These are phyloP conservation scores for Aulostomus chinensis DNA, from an alignment of 2,797 vertebrate genomes.

Conservation along the genomic window DNA sequence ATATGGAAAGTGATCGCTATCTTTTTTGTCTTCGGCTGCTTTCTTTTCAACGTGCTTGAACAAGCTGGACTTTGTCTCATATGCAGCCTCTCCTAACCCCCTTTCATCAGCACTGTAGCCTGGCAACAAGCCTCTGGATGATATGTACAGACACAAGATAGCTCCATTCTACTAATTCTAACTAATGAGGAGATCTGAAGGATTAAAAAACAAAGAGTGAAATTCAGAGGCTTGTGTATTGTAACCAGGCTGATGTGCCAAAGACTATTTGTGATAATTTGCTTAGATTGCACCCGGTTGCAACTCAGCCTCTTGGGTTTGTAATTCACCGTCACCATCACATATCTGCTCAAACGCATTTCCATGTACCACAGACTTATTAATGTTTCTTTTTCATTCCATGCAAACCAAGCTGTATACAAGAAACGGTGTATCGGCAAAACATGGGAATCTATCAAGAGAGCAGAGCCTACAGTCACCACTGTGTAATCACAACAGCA, in stretches of 20 bases:
- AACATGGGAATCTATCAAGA: too few species aligned
- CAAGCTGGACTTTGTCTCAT: slow-evolving; percentile 11
- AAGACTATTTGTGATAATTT: too few species aligned
- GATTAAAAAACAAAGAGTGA: background rate
- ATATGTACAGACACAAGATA: slow-evolving; percentile 19
- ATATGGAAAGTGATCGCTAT: slow-evolving; percentile 8
- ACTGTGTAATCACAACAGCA: too few species aligned
- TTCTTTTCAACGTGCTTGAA: slow-evolving; percentile 22
- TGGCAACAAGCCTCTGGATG: slow-evolving; percentile 59
- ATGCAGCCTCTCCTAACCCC: slow-evolving; percentile 20
- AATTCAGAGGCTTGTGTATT: background rate
- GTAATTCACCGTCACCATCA: too few species aligned
- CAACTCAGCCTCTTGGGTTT: too few species aligned
- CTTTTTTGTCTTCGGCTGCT: slow-evolving; percentile 3
- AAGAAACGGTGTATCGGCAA: too few species aligned
- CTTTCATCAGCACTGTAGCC: slow-evolving; percentile 46
- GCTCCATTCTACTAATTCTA: slow-evolving; percentile 13
- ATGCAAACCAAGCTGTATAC: too few species aligned
- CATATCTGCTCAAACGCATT: too few species aligned
- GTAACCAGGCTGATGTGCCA: background rate
- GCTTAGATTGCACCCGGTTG: too few species aligned
- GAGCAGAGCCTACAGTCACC: too few species aligned
- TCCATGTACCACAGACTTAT: too few species aligned
- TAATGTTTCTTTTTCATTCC: too few species aligned
- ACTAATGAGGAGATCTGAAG: slow-evolving; percentile 1